A percentile compares a stretch with the other conserved stretches of the same genome.
These are phyloP conservation scores for Vireo griseus DNA, from an alignment of 2,797 vertebrate species.

Conservation along the genomic window DNA sequence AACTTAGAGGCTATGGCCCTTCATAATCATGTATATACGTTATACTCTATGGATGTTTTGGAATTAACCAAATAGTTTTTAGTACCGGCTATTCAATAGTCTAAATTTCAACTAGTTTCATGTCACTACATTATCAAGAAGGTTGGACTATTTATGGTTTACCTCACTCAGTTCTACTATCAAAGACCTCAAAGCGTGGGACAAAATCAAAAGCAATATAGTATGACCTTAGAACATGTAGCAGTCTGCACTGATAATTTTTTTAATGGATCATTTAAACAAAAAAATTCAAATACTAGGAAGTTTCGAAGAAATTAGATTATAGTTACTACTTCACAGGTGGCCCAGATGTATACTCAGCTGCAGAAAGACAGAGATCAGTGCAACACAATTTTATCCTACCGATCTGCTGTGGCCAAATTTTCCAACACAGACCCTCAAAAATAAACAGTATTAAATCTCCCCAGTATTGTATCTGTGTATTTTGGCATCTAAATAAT, in stretches of 20 bases:
- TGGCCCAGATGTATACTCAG: neutral
- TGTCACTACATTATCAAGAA: neutral
- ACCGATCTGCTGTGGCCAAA: neutral
- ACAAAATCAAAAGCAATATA: neutral
- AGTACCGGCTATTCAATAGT: neutral
- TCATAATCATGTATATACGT: rapidly evolving
- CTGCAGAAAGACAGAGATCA: neutral
- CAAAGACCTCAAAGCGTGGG: neutral
- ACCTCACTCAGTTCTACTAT: neutral
- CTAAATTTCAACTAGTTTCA: neutral
- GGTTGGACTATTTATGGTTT: neutral
- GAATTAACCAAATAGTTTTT: neutral
- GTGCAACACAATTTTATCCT: neutral
- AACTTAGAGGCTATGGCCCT: neutral
- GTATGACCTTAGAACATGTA: neutral
- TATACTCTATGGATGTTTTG: neutral
- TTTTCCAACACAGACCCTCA: neutral
- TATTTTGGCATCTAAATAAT: neutral
- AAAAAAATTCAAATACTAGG: neutral
- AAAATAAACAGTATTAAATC: neutral
- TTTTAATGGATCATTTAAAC: neutral
- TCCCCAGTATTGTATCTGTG: neutral
- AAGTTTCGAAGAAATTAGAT: neutral
- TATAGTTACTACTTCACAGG: neutral
- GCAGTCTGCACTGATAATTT: neutral